Percentiles rank a stretch among this genome's conserved stretches.
Evolutionary conservation across 2,888 invertebrate genomes (phyloP).

Genomic region (Heliconius cydno): DNA sequence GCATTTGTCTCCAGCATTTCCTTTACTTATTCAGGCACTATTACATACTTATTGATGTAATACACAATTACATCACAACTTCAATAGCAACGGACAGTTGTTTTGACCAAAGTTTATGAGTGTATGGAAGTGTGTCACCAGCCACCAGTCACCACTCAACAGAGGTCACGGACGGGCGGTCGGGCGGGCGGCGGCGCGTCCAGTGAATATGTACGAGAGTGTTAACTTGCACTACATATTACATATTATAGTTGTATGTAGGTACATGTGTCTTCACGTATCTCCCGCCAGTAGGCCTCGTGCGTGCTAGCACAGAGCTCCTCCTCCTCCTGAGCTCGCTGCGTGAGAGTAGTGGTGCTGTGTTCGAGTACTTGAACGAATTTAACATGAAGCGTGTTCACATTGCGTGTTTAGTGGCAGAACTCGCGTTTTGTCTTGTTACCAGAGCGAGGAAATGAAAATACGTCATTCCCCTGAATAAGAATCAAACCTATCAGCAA

Average conservation of each 20-base stretch:
- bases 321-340: too few species aligned
- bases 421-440: neutral
- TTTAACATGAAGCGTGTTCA: too few species aligned
- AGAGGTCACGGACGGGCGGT: constrained; percentile 4
- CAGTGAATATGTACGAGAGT: constrained; percentile 22
- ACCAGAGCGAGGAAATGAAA: neutral
- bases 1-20: neutral
- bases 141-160: constrained; percentile 1
- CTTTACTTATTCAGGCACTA: neutral
- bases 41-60: neutral
- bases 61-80: neutral
- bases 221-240: constrained; percentile 3
- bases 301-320: too few species aligned
- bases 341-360: too few species aligned
- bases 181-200: neutral
- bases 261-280: neutral
- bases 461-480: neutral
- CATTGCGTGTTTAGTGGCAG: too few species aligned
- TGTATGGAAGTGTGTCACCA: constrained; percentile 4
- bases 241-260: neutral
- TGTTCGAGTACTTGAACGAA: too few species aligned
- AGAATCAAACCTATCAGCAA: too few species aligned
- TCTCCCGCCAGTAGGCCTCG: too few species aligned
- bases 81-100: neutral
- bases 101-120: neutral